Base-by-base conservation (phyloP, 2,888 invertebrate species). In the Amiota minor region DNA sequence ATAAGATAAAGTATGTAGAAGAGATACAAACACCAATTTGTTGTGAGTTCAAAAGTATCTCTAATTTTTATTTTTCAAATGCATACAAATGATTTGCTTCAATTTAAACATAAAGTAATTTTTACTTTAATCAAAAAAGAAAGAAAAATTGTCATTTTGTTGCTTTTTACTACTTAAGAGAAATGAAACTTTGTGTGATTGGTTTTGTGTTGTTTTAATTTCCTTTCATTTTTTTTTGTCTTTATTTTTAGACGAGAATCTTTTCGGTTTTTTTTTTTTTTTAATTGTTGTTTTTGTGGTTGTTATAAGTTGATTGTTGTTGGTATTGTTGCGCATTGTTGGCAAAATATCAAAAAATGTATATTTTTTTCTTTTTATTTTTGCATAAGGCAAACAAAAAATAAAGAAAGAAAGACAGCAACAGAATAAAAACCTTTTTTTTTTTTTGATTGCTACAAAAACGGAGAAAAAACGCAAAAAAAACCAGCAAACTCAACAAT, bases 301-400 rank as follows among this genome's bases (percentile, higher is more conserved):
- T 59, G 20, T 20, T 59, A 59, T 59, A 59, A 59, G 59, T 20
- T 59, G 16, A 59, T 20, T 4, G 35, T 59, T 72, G 68, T 16
- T 65, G 46, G 56, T 61, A 59, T 18, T 47, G 69, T 67, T 68
- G 62, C 56, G 62, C 20, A 47, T 70, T 73, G 64, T 72, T 72
- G 68, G 68, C 50, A 35, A 69, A 68, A 49, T 59, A 49, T 59
- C 59, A 59, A 49, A 56, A 72, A 61, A 56, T 70, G n/a, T 47
- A 59, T 59, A 9, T 35, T 9, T 56, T 20, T 49, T 49, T 16
- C 12, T 49, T 9, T 68, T 18, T 49, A 23, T 46, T 56, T 59
- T 53, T 23, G 14, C 9, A 53, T 35, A n/a, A n/a, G 14, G 10
- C 45, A 62, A 56, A 9, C 14, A 62, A 62, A 11, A 14, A 35